A percentile compares a stretch with the other conserved stretches of the same genome.
phyloP scores from a whole-genome alignment of 2,888 invertebrate genomes.

The Euplagia quadripunctaria region DNA sequence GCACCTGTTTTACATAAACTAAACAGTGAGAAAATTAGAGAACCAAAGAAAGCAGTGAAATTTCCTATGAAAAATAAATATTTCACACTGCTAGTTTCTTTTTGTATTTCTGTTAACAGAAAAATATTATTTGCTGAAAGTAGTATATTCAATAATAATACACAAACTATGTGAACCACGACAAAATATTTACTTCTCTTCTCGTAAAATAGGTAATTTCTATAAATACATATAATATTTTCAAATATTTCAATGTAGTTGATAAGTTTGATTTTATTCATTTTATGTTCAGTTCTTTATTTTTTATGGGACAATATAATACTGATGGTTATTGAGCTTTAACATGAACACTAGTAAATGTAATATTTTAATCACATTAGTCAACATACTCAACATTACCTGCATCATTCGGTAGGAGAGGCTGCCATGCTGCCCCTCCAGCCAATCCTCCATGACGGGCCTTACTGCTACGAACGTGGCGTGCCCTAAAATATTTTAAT shows the following conservation, averaged over 20 bases:
- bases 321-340: too few species aligned
- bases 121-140: not conserved
- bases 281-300: too few species aligned
- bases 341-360: too few species aligned
- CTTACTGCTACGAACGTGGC: too few species aligned
- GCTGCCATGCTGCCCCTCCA: too few species aligned
- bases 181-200: not conserved
- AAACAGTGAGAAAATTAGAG: not conserved
- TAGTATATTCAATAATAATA: not conserved
- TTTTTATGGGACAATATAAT: too few species aligned
- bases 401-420: too few species aligned
- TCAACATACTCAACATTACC: too few species aligned
- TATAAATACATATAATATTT: slow-evolving; percentile 6
- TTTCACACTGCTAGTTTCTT: not conserved
- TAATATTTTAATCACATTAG: too few species aligned
- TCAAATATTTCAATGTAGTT: slow-evolving; percentile 3
- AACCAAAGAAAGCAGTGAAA: not conserved
- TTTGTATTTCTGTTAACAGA: not conserved
- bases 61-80: not conserved
- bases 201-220: not conserved
- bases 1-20: not conserved
- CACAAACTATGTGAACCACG: not conserved
- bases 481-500: too few species aligned
- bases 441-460: too few species aligned
- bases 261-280: too few species aligned